Conservation (phyloP, 2,888 invertebrate genomes). For the Tinea trinotella region DNA sequence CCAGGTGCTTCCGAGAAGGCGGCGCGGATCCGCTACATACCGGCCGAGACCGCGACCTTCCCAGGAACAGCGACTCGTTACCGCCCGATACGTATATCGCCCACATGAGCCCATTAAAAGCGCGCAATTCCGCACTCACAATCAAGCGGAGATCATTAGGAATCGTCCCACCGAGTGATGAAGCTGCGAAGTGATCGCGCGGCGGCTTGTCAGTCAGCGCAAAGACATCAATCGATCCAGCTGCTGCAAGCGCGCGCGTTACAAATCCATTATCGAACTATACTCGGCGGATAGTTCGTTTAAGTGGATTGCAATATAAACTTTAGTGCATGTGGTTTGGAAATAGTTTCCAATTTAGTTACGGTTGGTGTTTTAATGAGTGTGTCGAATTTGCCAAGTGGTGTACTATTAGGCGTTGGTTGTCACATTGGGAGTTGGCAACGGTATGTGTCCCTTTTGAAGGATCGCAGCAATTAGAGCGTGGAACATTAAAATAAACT, state of each 20-base stretch:
- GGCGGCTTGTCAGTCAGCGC: constrained; percentile 43
- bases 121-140: constrained; percentile 45
- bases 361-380: constrained; percentile 35
- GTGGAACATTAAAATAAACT: constrained; percentile 38
- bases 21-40: constrained; percentile 41
- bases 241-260: constrained; percentile 36
- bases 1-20: constrained; percentile 50
- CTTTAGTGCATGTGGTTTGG: constrained; percentile 23
- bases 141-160: constrained; percentile 57
- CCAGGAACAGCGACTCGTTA: constrained; percentile 32
- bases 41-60: constrained; percentile 27
- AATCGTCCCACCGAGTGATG: constrained; percentile 37
- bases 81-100: constrained; percentile 40
- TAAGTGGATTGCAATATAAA: constrained; percentile 26
- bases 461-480: constrained; percentile 42
- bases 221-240: constrained; percentile 55
- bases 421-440: constrained; percentile 38
- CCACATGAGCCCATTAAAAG: constrained; percentile 51
- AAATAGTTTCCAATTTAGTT: constrained; percentile 32
- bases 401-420: constrained; percentile 38
- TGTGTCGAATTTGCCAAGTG: constrained; percentile 48
- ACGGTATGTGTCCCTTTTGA: constrained; percentile 31
- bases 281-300: constrained; percentile 22
- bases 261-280: constrained; percentile 19
- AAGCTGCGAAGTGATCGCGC: constrained; percentile 29